Evolutionary conservation across 1,140 invertebrate genomes (phyloP).

Genomic region (Gryon sp.): DNA sequence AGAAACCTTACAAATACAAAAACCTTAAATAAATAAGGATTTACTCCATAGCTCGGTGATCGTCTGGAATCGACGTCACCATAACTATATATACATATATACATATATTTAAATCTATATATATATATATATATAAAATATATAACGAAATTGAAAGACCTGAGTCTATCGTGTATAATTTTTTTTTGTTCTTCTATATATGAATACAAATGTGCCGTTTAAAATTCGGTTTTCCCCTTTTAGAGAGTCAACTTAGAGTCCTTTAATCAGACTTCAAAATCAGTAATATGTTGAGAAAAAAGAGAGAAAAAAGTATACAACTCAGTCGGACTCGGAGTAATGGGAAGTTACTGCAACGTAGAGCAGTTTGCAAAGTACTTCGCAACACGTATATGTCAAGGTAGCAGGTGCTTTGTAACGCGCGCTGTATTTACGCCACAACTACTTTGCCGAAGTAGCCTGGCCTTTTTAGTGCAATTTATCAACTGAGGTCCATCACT

Average conservation of each 20-base stretch:
- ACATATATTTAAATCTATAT: too few relatives aligned
- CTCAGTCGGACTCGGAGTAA: constrained; percentile 11
- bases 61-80: too few relatives aligned
- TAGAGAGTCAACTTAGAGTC: not conserved
- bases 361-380: constrained; percentile 34
- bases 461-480: constrained; percentile 43
- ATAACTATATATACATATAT: too few relatives aligned
- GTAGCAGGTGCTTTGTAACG: constrained; percentile 50
- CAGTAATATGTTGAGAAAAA: too few relatives aligned
- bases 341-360: constrained; percentile 33
- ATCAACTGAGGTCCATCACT: constrained; percentile 26
- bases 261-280: constrained; percentile 23
- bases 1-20: too few relatives aligned
- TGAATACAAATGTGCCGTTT: constrained; percentile 32
- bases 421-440: constrained; percentile 34
- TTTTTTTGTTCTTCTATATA: constrained; percentile 12
- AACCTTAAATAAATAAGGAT: too few relatives aligned
- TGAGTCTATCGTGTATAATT: constrained; percentile 37
- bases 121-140: too few relatives aligned
- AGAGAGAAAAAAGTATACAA: too few relatives aligned
- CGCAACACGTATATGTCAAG: constrained; percentile 28
- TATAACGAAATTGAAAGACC: constrained; percentile 54
- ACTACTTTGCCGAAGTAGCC: constrained; percentile 39
- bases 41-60: too few relatives aligned
- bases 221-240: constrained; percentile 28